These are phyloP conservation scores for Cranoglanis bouderius DNA, from an alignment of 2,113 vertebrate genomes.

Conservation along the genomic window DNA sequence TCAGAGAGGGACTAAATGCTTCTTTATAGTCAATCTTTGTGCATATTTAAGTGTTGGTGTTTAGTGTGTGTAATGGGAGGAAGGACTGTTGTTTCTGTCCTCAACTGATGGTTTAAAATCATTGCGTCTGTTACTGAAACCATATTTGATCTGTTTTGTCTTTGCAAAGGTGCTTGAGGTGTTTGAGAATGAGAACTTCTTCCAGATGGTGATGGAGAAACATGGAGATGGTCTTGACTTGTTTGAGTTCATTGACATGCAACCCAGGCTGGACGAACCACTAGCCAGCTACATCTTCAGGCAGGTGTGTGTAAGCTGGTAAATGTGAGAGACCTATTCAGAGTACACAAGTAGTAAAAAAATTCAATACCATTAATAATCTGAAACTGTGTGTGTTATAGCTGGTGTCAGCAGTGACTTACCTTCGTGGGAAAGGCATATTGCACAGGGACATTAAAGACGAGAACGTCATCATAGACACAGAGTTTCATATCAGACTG, in stretches of 20 bases:
- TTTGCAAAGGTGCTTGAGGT: slow-evolving; percentile 81
- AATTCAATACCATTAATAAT: not conserved
- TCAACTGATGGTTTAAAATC: not conserved
- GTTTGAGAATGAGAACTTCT: slow-evolving; percentile 88
- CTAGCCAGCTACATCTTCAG: slow-evolving; percentile 92
- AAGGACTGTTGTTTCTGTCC: not conserved
- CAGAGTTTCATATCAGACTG: slow-evolving; percentile 85
- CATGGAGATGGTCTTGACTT: slow-evolving; percentile 90
- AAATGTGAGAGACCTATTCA: not conserved
- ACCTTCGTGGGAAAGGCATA: slow-evolving; percentile 80
- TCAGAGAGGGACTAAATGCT: not conserved
- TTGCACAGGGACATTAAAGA: slow-evolving; percentile 94
- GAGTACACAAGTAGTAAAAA: not conserved
- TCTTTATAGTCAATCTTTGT: not conserved
- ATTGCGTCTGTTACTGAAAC: not conserved
- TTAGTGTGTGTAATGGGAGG: not conserved
- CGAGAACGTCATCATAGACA: slow-evolving; percentile 91
- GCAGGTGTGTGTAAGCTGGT: slow-evolving; percentile 75
- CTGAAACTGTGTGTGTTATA: slow-evolving; percentile 56
- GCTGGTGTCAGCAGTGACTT: slow-evolving; percentile 87
- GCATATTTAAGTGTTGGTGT: not conserved
- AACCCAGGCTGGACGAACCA: slow-evolving; percentile 85
- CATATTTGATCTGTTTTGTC: not conserved
- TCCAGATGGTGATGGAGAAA: slow-evolving; percentile 97
- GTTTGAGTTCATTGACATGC: slow-evolving; percentile 91